Evolutionary conservation across 2,113 vertebrate genomes (phyloP), one percentile per base, ranked within the genome.

Genomic region (Thalassarche chlororhynchos): DNA sequence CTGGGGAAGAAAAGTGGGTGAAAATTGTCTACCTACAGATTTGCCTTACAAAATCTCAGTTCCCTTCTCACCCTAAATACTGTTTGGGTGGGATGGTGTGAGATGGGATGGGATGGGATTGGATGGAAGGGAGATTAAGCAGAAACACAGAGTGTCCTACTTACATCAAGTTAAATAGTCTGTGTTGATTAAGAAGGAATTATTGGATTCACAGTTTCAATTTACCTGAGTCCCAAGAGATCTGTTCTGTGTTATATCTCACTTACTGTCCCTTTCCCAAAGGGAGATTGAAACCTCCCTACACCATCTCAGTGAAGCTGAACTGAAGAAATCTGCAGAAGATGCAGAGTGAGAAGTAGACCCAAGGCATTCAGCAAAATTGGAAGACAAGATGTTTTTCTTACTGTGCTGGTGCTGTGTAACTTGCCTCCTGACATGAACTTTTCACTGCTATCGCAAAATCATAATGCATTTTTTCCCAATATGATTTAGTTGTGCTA

Each of bases 391-490:
- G 14, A 26, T 8, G 3, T 14, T 72, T 81, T 74, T 58, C 26
- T 80, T 81, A 5, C 9, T 64, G 5, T 40, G 4, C 32, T 61
- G n/a, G 17, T 36, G 31, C 77, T 93, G 40, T 57, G 21, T 36
- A 90, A 44, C 25, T 92, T 81, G 28, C 5, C 5, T 72, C 9
- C 38, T 74, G n/a, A 16, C 2, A 1, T 47, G 40, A 88, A 57
- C 4, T 23, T 82, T 77, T 82, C 11, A 46, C 20, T 70, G 44
- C 13, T 52, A 12, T 23, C 57, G 12, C 4, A 78, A 88, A 85
- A 57, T 44, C 0, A 0, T 38, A 42, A 36, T 6, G 15, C 2
- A 6, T 65, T 71, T 65, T 55, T 29, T 1, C 32, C n/a, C 16
- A 24, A 4, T 28, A 42, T 25, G 6, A 44, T 61, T 88, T 74